Evolutionary conservation across 2,888 invertebrate species (phyloP).

Genomic region (Polymixis lichenea): DNA sequence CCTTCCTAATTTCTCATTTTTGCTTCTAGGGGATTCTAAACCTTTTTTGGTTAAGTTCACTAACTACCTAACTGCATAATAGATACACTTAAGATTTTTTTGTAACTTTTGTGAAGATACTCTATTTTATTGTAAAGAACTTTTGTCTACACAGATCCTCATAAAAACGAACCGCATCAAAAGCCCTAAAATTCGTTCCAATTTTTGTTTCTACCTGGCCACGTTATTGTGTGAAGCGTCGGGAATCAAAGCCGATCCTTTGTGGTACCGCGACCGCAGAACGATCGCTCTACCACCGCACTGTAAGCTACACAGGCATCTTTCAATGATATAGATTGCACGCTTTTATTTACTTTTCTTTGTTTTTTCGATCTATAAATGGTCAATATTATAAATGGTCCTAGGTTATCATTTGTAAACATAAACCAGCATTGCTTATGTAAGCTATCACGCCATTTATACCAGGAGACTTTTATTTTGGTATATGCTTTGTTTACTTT

Average conservation of each 20-base stretch:
- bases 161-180: constrained; percentile 42
- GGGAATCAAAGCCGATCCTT: constrained; percentile 62
- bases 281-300: constrained; percentile 36
- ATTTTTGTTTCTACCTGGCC: constrained; percentile 59
- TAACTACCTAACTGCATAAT: neutral
- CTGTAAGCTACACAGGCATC: neutral
- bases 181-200: constrained; percentile 57
- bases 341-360: constrained; percentile 31
- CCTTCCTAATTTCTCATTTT: neutral
- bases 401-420: too few species aligned
- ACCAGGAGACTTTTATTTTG: too few species aligned
- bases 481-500: too few species aligned
- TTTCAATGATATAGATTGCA: constrained; percentile 52
- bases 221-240: constrained; percentile 46
- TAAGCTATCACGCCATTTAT: too few species aligned
- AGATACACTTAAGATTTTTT: neutral
- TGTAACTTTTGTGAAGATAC: constrained; percentile 3
- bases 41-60: neutral
- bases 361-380: constrained; percentile 30
- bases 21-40: neutral
- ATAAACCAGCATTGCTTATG: too few species aligned
- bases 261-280: constrained; percentile 65
- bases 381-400: too few species aligned
- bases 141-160: constrained; percentile 25
- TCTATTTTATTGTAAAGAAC: constrained; percentile 14